Base-by-base conservation (phyloP, 1,140 invertebrate species). In the Chymomyza costata region DNA sequence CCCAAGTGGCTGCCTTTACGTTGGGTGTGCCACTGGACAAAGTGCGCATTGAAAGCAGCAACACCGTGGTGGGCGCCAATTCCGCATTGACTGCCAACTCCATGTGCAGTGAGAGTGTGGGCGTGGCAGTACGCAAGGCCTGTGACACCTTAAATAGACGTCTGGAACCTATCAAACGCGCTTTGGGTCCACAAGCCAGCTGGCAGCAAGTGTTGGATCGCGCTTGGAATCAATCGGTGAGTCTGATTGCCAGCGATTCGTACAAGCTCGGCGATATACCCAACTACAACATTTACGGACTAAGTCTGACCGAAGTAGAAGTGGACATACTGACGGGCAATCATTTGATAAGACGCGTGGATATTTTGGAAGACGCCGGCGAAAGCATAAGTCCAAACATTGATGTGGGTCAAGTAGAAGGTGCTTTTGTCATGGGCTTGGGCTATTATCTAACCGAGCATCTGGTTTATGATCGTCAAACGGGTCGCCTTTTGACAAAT, bases 391-490 rank as follows among this genome's bases (percentile, higher is more conserved):
- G 89, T 84, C 93, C 93, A 1, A 86, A 88, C 57, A 55, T 78
- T 11, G 95, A 97, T 86, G 86, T 96, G 38, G 94, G 95, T 31
- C 95, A 97, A 87, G 85, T 90, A 37, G 76, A 84, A 19, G 95
- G 94, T 14, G 92, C 92, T 0, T 94, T 94, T 80, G 86, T 94
- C 0, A 95, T 95, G 92, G 95, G 94, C 1, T 55, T 94, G 1
- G 94, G 95, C 6, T 92, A 93, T 64, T 94, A 90, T 86, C 90
- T 92, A 0, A 87, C 86, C 0, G 94, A 96, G 85, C 86, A 91
- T 35, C 68, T 94, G 13, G 86, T 90, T 1, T 92, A 90, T 63
- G 87, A 93, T 68, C 84, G 87, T 3, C 76, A 88, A 30, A 91
- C 90, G 28, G 94, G 93, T 6, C 84, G 87, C 45, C 83, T 92